Percentiles rank a stretch among this genome's conserved stretches.
These are phyloP conservation scores for Helleia helle DNA, from an alignment of 2,888 invertebrate genomes.

Conservation along the genomic window DNA sequence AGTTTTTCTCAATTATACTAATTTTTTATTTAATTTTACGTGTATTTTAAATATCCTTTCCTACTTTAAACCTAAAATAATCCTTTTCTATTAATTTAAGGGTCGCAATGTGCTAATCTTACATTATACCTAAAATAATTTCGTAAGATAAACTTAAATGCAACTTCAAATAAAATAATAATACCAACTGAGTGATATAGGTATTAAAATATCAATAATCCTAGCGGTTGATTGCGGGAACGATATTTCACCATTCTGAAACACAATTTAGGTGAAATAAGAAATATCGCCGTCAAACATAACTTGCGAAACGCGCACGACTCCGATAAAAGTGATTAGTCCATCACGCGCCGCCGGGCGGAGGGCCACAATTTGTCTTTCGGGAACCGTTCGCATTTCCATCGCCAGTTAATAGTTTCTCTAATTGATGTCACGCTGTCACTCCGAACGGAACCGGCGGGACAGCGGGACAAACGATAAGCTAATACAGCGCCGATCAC, in stretches of 20 bases:
- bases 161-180: too few species aligned
- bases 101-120: too few species aligned
- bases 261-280: too few species aligned
- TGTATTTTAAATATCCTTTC: too few species aligned
- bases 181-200: too few species aligned
- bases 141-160: too few species aligned
- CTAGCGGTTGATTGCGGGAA: background rate
- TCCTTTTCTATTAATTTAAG: too few species aligned
- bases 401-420: conserved; percentile 47
- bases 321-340: conserved; percentile 8
- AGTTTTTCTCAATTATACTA: too few species aligned
- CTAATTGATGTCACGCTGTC: conserved; percentile 45
- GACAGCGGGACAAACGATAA: conserved; percentile 18
- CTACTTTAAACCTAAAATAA: too few species aligned
- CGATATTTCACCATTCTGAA: background rate
- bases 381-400: conserved; percentile 42
- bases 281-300: too few species aligned
- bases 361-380: conserved; percentile 21
- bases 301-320: background rate
- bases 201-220: background rate
- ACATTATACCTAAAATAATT: too few species aligned
- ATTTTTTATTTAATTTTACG: too few species aligned
- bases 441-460: conserved; percentile 25
- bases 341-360: conserved; percentile 15
- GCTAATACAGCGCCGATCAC: conserved; percentile 13